Evolutionary conservation across 37 sponge, comb jelly and placozoan genomes (phyloP).

Genomic region (Eunapius fragilis): DNA sequence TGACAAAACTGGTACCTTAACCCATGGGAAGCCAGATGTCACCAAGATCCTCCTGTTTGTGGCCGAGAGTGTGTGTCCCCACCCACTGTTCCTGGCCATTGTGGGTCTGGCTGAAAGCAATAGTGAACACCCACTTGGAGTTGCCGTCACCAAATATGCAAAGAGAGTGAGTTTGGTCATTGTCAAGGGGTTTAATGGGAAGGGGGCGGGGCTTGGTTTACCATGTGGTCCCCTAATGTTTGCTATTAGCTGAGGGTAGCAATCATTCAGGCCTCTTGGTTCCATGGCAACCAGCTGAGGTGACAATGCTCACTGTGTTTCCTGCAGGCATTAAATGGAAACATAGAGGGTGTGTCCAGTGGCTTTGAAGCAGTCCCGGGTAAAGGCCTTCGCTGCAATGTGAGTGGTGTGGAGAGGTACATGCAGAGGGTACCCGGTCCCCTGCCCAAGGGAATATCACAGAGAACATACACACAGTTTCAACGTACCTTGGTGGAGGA

Average conservation of each 20-base stretch:
- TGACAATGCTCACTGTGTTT: neutral
- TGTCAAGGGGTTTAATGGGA: too few relatives aligned
- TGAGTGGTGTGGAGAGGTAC: constrained; percentile 20
- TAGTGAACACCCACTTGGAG: constrained; percentile 81
- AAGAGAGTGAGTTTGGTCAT: constrained; percentile 1
- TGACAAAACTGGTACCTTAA: constrained; percentile 89
- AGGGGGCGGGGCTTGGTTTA: too few relatives aligned
- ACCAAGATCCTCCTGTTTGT: constrained; percentile 34
- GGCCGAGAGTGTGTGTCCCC: constrained; percentile 20
- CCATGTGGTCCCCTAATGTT: too few relatives aligned
- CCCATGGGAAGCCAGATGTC: constrained; percentile 71
- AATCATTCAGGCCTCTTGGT: too few relatives aligned
- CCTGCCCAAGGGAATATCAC: neutral
- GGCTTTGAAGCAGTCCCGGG: constrained; percentile 66
- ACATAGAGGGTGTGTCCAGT: constrained; percentile 32
- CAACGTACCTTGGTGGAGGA: neutral
- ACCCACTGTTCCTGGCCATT: constrained; percentile 39
- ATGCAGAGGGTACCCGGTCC: neutral
- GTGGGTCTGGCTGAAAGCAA: constrained; percentile 68
- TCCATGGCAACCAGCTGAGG: too few relatives aligned
- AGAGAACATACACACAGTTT: neutral
- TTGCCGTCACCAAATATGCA: constrained; percentile 65
- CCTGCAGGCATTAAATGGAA: constrained; percentile 55
- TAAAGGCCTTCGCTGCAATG: constrained; percentile 43
- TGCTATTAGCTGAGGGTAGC: too few relatives aligned